Conservation (phyloP, 2,888 invertebrate genomes). For the Lampropteryx suffumata region DNA sequence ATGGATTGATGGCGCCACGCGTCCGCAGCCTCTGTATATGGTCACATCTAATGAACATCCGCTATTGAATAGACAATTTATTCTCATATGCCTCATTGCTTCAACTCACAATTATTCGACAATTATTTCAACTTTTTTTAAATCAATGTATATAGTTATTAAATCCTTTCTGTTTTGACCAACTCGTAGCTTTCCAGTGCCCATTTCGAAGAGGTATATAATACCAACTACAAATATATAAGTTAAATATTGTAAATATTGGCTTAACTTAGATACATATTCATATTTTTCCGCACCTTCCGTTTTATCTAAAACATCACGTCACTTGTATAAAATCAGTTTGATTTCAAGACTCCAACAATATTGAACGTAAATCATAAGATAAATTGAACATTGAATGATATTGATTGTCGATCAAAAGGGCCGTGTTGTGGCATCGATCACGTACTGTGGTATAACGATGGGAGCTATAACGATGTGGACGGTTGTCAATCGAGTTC, state of each 20-base stretch:
- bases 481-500: conserved; percentile 53
- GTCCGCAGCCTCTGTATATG: conserved; percentile 49
- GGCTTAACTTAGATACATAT: too few species aligned
- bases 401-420: conserved; percentile 72
- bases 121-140: too few species aligned
- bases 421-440: conserved; percentile 56
- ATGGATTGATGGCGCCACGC: conserved; percentile 60
- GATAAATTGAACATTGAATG: conserved; percentile 63
- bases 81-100: conserved; percentile 33
- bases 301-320: too few species aligned
- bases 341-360: conserved; percentile 65
- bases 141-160: not conserved
- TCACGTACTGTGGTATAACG: conserved; percentile 56
- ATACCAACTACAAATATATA: too few species aligned
- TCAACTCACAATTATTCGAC: too few species aligned
- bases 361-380: conserved; percentile 67
- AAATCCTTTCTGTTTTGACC: too few species aligned
- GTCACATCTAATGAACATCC: conserved; percentile 45
- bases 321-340: conserved; percentile 45
- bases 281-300: too few species aligned
- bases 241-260: too few species aligned
- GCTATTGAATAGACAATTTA: conserved; percentile 37
- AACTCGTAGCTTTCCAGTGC: too few species aligned
- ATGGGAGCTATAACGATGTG: conserved; percentile 58
- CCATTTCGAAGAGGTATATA: too few species aligned